A percentile compares a stretch with the other conserved stretches of the same genome.
Evolutionary conservation across 1,140 invertebrate genomes (phyloP).

Genomic region (Acromyrmex heyeri): DNA sequence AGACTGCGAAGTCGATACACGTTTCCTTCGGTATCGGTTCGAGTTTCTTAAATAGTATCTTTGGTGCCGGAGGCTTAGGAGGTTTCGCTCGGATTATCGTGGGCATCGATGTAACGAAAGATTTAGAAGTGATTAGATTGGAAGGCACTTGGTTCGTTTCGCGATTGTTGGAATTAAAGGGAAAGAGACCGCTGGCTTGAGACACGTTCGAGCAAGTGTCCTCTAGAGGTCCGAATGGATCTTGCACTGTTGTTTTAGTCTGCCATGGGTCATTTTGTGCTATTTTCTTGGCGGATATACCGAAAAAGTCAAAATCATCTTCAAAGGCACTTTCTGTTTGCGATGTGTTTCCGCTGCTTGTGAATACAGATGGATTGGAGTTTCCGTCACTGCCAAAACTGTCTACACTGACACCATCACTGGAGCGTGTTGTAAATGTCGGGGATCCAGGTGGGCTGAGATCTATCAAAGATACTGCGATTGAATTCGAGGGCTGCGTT

Average conservation of each 20-base stretch:
- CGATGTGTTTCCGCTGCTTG: conserved; percentile 90
- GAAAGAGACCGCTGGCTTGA: conserved; percentile 78
- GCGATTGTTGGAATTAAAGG: conserved; percentile 75
- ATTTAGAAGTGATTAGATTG: conserved; percentile 54
- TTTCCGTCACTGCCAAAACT: conserved; percentile 92
- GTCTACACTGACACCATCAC: conserved; percentile 91
- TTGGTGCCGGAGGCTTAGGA: conserved; percentile 76
- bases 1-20: conserved; percentile 15
- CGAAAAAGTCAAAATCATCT: conserved; percentile 91
- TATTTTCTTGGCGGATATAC: conserved; percentile 73
- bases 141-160: conserved; percentile 69
- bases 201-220: conserved; percentile 52
- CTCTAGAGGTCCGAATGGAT: conserved; percentile 81
- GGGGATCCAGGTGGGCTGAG: conserved; percentile 90
- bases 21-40: conserved; percentile 34
- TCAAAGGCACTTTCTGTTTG: conserved; percentile 92
- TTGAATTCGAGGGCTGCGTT: conserved; percentile 63
- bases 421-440: conserved; percentile 91
- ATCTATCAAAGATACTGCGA: conserved; percentile 81
- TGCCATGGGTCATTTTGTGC: conserved; percentile 82
- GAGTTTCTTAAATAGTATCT: conserved; percentile 67
- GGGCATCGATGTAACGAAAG: conserved; percentile 85
- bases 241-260: conserved; percentile 72
- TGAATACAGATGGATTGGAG: conserved; percentile 87
- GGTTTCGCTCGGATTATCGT: conserved; percentile 89